Percentiles rank a stretch among this genome's conserved stretches.
phyloP scores from a whole-genome alignment of 2,113 vertebrate species.

The Psephotus haematonotus region DNA sequence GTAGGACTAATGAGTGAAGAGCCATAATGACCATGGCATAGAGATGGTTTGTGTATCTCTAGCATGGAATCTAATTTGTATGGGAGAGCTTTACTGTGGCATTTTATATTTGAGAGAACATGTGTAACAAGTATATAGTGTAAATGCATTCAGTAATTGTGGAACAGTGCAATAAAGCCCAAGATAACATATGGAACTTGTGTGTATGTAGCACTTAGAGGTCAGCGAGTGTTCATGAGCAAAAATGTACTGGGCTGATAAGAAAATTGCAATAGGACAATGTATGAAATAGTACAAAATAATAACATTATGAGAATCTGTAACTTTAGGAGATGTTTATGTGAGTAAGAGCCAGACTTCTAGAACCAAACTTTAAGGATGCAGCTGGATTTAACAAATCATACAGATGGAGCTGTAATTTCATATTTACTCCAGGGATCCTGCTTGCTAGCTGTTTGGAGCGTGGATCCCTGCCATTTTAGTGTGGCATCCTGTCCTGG shows the following conservation, averaged over 20 bases:
- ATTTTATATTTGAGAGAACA: neutral
- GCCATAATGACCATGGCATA: neutral
- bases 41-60: neutral
- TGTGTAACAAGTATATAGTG: neutral
- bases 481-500: neutral
- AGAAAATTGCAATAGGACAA: neutral
- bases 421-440: neutral
- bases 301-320: neutral
- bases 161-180: neutral
- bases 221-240: neutral
- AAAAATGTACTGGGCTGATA: neutral
- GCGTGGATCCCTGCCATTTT: neutral
- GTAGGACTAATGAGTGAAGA: neutral
- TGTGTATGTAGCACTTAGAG: neutral
- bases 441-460: neutral
- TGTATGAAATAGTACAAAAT: neutral
- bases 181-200: neutral
- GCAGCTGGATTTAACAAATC: neutral
- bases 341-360: neutral
- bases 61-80: neutral
- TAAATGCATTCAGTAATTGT: neutral
- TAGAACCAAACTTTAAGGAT: neutral
- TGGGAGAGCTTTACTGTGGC: neutral
- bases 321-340: neutral
- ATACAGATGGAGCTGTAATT: neutral